phyloP scores from a whole-genome alignment of 2,888 invertebrate species.

The Orthosia cruda region DNA sequence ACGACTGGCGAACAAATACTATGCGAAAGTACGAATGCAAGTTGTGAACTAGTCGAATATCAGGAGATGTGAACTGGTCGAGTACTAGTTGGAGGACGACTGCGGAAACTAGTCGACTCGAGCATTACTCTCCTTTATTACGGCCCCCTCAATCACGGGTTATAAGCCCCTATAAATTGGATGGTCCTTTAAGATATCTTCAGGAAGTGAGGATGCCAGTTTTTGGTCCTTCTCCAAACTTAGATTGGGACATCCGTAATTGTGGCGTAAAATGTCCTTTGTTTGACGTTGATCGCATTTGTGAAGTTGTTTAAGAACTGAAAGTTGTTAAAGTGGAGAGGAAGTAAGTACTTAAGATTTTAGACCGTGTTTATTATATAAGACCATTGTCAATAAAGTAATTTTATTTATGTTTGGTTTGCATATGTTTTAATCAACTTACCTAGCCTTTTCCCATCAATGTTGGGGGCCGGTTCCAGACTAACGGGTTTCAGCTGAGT shows the following conservation, averaged over 20 bases:
- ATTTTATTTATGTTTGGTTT: background rate
- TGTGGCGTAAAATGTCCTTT: slow-evolving; percentile 36
- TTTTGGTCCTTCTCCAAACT: slow-evolving; percentile 32
- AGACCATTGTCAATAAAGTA: background rate
- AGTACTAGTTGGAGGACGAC: too few relatives aligned
- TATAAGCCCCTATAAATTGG: slow-evolving; percentile 46
- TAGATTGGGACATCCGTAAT: slow-evolving; percentile 37
- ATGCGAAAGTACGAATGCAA: too few relatives aligned
- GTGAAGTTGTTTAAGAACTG: slow-evolving; percentile 19
- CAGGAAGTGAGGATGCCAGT: slow-evolving; percentile 30
- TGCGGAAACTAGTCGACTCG: slow-evolving; percentile 49
- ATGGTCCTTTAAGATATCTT: slow-evolving; percentile 18
- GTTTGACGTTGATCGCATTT: slow-evolving; percentile 50
- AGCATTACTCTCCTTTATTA: slow-evolving; percentile 60
- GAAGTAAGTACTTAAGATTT: slow-evolving; percentile 23
- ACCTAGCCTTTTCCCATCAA: too few relatives aligned
- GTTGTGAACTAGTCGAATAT: too few relatives aligned
- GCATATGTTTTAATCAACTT: too few relatives aligned
- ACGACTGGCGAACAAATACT: too few relatives aligned
- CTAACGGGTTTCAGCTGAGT: too few relatives aligned
- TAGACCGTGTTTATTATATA: background rate
- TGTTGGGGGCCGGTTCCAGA: too few relatives aligned
- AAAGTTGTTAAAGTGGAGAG: slow-evolving; percentile 16
- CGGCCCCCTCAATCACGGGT: slow-evolving; percentile 56
- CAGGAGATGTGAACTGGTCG: too few relatives aligned